phyloP scores from a whole-genome alignment of 2,113 vertebrate species.

The Oncorhynchus masou region DNA sequence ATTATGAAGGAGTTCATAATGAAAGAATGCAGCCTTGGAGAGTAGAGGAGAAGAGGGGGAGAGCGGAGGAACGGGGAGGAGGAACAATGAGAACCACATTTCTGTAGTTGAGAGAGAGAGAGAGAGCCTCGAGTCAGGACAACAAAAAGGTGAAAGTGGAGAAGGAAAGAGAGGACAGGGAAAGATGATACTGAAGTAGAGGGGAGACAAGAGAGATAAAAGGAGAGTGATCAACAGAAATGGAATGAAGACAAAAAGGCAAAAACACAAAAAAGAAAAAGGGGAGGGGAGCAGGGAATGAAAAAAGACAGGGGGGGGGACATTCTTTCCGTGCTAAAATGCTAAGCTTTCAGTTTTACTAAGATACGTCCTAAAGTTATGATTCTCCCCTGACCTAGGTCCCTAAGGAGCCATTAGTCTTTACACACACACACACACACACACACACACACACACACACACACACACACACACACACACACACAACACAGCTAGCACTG shows the following conservation, averaged over 20 bases:
- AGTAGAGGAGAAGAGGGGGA: not conserved
- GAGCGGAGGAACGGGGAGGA: not conserved
- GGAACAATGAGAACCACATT: not conserved
- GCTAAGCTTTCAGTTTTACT: slow-evolving; percentile 40
- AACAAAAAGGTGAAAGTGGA: not conserved
- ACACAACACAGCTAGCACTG: slow-evolving; percentile 1
- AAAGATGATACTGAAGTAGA: not conserved
- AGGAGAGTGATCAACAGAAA: not conserved
- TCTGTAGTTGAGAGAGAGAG: not conserved
- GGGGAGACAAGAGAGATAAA: slow-evolving; percentile 11
- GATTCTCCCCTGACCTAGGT: slow-evolving; percentile 27
- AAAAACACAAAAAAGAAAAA: not conserved
- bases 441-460: not conserved
- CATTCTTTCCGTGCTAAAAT: slow-evolving; percentile 61
- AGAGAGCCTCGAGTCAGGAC: not conserved
- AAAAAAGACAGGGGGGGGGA: slow-evolving; percentile 15
- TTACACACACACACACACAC: slow-evolving; percentile 22
- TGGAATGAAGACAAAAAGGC: not conserved
- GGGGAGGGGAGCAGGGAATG: slow-evolving; percentile 15
- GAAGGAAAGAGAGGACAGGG: not conserved
- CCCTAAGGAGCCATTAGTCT: slow-evolving; percentile 34
- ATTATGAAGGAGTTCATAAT: slow-evolving; percentile 18
- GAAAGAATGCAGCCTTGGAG: slow-evolving; percentile 23
- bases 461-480: slow-evolving; percentile 9
- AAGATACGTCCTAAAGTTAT: slow-evolving; percentile 51